Base-by-base conservation (phyloP, 2,888 invertebrate species). In the Pristionchus fissidentatus region DNA sequence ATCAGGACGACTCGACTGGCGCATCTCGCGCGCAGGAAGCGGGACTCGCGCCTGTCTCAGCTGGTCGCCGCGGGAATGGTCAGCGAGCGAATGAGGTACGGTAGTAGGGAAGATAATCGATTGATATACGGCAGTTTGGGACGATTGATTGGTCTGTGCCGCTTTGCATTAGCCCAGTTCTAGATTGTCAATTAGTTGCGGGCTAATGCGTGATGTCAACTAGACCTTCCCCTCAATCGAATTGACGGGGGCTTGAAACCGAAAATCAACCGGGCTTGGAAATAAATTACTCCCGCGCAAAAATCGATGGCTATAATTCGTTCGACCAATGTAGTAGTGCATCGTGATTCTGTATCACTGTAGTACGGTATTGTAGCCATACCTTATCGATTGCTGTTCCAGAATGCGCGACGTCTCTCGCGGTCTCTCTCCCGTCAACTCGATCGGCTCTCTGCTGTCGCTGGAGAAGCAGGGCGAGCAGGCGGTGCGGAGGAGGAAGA, bases 371-470 rank as follows among this genome's bases (percentile, higher is more conserved):
- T n/a, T 8, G 62, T 60, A 26, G 19, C 19, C 13, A 60, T 60
- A 49, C 10, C 13, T 10, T 49, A 49, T 15, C 49, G 10, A 49
- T 49, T 49, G 13, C 19, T 15, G 10, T 60, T 60, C n/a, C 26
- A 60, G 62, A 60, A 15, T n/a, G 26, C 13, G n/a, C 13, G 26
- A 60, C n/a, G n/a, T n/a, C 13, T 8, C 7, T 60, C 32, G 78
- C 7, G 55, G 78, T 19, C 32, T 78, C 22, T 78, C 78, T n/a
- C 78, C 78, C n/a, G 55, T 55, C 22, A 55, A 35, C n/a, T 78
- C 78, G n/a, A n/a, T 55, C 38, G 29, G n/a, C 8, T 78, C 78
- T 22, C 78, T 78, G 7, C n/a, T 78, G 52, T 43, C 78, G 38
- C 38, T 78, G 22, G 78, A 78, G 38, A 52, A 29, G 19, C 35